Base-by-base conservation (phyloP, 2,113 vertebrate genomes). In the Bothrops jararaca region DNA sequence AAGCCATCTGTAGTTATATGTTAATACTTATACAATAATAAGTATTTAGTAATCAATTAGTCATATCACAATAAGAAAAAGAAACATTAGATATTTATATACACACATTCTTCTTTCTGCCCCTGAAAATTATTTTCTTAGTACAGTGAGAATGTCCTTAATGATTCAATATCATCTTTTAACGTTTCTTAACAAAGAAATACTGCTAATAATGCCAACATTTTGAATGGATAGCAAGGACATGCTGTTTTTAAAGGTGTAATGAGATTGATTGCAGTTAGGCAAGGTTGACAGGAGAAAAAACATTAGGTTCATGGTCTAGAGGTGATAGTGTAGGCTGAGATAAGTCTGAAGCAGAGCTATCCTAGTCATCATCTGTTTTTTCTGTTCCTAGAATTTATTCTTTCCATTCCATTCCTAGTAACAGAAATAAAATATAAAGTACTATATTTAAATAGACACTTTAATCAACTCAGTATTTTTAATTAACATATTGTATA, bases 1-100 rank as follows among this genome's bases (percentile, higher is more conserved):
- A 96, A 93, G 90, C 60, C 53, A 56, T 91, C 90, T 95, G 18
- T 89, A 29, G 86, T 9, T 92, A 54, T 90, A 94, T 95, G 92
- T 86, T 87, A 87, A 90, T 94, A 45, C 58, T 93, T 85, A 13
- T 91, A 92, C 56, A 93, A 86, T 13, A 91, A 9, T 57, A 94
- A 94, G 54, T 34, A 56, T 54, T 91, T 64, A 91, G 34, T 11
- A 87, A 34, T 42, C 86, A 89, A 69, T 91, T 90, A 58, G 50
- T 93, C 45, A 89, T 94, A 92, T 91, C 91, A 85, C 39, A 88
- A 91, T 92, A 89, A 85, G 3, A 50, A 39, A 18, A 88, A 93
- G 24, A 22, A 56, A 92, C 88, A 39, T 45, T 92, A 80, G 22
- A 88, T 11, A 3, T 64, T 64, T 64, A 92, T 95, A 93, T 93